Percentiles rank a stretch among this genome's conserved stretches.
Evolutionary conservation across 2,797 vertebrate species (phyloP).

Genomic region (Harpagifer antarcticus): DNA sequence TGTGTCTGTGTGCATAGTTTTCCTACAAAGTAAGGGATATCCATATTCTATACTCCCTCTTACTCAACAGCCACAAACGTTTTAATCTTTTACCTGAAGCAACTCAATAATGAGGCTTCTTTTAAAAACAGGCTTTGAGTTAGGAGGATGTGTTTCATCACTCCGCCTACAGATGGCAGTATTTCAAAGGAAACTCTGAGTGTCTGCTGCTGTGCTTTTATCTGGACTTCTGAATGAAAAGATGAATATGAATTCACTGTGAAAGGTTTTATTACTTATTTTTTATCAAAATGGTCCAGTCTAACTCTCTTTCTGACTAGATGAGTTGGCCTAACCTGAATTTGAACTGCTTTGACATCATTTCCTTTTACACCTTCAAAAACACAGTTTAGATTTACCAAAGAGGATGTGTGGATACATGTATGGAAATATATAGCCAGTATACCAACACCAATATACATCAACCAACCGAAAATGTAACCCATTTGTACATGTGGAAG

Average conservation of each 20-base stretch:
- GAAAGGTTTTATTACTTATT: slow-evolving; percentile 1
- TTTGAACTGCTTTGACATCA: not conserved
- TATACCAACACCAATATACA: not conserved
- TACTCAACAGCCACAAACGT: not conserved
- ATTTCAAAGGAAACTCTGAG: slow-evolving; percentile 62
- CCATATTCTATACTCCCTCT: slow-evolving; percentile 2
- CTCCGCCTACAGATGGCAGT: slow-evolving; percentile 72
- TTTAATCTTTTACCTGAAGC: slow-evolving; percentile 1
- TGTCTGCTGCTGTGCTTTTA: slow-evolving; percentile 2
- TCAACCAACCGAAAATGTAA: not conserved
- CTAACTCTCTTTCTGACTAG: not conserved
- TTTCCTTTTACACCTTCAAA: not conserved
- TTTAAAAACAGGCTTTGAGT: not conserved
- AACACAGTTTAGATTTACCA: not conserved
- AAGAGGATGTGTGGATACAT: not conserved
- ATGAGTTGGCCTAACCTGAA: not conserved
- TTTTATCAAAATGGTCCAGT: not conserved
- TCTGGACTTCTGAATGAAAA: slow-evolving; percentile 36
- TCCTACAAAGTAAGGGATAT: slow-evolving; percentile 11
- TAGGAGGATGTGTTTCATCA: slow-evolving; percentile 1
- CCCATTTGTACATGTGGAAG: slow-evolving; percentile 5
- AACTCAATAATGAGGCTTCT: slow-evolving; percentile 4
- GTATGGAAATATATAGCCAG: not conserved
- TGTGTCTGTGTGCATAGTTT: not conserved
- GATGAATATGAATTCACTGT: slow-evolving; percentile 10